Percentiles rank a stretch among this genome's conserved stretches.
These are phyloP conservation scores for Aleiodes testaceus DNA, from an alignment of 2,888 invertebrate genomes.

Conservation along the genomic window DNA sequence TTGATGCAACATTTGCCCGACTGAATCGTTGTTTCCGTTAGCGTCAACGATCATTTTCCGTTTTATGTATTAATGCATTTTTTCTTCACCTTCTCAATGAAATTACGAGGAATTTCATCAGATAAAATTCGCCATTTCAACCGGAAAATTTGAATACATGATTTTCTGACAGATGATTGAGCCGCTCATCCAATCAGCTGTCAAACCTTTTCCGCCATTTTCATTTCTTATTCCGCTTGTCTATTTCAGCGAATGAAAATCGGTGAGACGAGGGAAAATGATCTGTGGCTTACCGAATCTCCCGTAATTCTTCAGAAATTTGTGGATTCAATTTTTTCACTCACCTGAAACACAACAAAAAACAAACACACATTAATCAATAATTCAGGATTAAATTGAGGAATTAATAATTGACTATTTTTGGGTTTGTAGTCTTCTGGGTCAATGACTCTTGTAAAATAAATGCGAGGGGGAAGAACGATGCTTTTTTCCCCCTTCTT, in stretches of 20 bases:
- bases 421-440: constrained; percentile 9
- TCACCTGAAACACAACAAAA: constrained; percentile 63
- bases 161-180: constrained; percentile 48
- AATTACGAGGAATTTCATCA: background rate
- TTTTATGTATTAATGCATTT: no score
- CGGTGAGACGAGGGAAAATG: background rate
- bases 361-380: constrained; percentile 38
- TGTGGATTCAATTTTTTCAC: constrained; percentile 46
- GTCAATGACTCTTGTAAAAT: constrained; percentile 3
- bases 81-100: background rate
- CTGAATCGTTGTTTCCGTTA: constrained; percentile 35
- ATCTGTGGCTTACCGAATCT: background rate
- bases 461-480: constrained; percentile 25
- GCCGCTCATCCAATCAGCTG: constrained; percentile 15
- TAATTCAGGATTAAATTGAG: background rate
- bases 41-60: constrained; percentile 34
- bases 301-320: constrained; percentile 31
- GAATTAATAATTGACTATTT: background rate
- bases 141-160: constrained; percentile 13
- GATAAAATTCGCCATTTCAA: background rate
- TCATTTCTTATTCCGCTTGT: constrained; percentile 16
- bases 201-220: constrained; percentile 28
- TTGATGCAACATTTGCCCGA: constrained; percentile 37
- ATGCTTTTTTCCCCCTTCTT: constrained; percentile 20
- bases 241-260: background rate